Evolutionary conservation across 2,797 vertebrate genomes (phyloP).

Genomic region (Fundulus diaphanus): DNA sequence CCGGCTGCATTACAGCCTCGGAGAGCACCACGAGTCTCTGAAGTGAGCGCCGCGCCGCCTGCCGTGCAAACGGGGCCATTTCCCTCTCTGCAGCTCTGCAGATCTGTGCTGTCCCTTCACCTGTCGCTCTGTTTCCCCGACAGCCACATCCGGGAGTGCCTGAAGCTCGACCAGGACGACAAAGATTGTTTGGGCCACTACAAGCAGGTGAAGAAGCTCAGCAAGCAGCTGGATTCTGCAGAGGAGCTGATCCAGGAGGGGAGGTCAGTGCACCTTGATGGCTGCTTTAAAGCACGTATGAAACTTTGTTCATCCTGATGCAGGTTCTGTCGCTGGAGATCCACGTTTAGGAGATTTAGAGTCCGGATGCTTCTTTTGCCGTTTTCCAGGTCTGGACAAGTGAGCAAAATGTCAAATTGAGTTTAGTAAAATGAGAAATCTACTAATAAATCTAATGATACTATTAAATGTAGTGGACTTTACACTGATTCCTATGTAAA

Average conservation of each 20-base stretch:
- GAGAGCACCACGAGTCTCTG: conserved; percentile 84
- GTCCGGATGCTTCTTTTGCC: not conserved
- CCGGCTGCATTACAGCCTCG: conserved; percentile 83
- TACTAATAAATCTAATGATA: too few species aligned
- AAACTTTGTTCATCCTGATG: not conserved
- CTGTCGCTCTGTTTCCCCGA: not conserved
- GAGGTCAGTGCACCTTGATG: conserved; percentile 66
- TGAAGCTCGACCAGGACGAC: conserved; percentile 89
- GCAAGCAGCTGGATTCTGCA: conserved; percentile 85
- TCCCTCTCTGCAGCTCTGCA: not conserved
- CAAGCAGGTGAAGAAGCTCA: conserved; percentile 88
- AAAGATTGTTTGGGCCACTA: conserved; percentile 87
- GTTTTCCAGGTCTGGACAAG: not conserved
- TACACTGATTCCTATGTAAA: too few species aligned
- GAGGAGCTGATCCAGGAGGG: conserved; percentile 82
- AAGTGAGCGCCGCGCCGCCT: conserved; percentile 62
- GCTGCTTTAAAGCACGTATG: not conserved
- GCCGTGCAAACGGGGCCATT: not conserved
- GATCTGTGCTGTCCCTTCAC: not conserved
- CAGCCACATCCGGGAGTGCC: conserved; percentile 86
- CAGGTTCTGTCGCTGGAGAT: not conserved
- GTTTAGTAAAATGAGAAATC: not conserved
- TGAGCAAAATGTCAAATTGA: not conserved
- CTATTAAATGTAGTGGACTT: too few species aligned
- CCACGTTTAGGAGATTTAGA: not conserved